Evolutionary conservation across 2,888 invertebrate species (phyloP).

Genomic region (Ormia ochracea): DNA sequence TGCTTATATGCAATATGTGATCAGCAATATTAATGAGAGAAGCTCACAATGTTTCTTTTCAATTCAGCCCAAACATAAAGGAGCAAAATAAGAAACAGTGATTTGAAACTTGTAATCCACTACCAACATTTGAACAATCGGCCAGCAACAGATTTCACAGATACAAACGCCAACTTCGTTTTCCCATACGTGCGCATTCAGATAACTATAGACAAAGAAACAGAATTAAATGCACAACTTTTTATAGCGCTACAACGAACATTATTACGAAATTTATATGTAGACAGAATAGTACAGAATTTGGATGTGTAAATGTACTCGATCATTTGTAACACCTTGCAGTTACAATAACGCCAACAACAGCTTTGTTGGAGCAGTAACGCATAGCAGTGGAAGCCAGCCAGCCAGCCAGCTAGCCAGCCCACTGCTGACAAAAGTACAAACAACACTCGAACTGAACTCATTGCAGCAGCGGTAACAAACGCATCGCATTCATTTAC

Average conservation of each 20-base stretch:
- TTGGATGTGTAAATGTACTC: constrained; percentile 45
- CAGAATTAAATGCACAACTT: constrained; percentile 9
- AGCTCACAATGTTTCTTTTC: constrained; percentile 2
- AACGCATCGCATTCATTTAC: constrained; percentile 9
- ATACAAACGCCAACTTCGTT: neutral
- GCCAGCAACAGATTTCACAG: neutral
- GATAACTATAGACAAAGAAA: neutral
- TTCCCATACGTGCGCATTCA: neutral
- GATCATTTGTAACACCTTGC: constrained; percentile 58
- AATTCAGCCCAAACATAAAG: neutral
- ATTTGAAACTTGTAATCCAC: constrained; percentile 29
- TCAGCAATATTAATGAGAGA: constrained; percentile 59
- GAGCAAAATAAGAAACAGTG: neutral
- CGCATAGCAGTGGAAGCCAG: constrained; percentile 31
- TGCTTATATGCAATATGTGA: constrained; percentile 49
- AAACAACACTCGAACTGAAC: neutral
- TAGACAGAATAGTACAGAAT: constrained; percentile 17
- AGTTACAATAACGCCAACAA: constrained; percentile 8
- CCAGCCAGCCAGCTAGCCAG: too few relatives aligned
- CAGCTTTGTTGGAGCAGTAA: constrained; percentile 13
- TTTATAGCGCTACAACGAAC: neutral
- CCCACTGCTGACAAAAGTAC: constrained; percentile 29
- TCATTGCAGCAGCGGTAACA: neutral
- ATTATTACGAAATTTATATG: constrained; percentile 16
- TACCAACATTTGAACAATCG: constrained; percentile 18